Base-by-base conservation (phyloP, 2,888 invertebrate genomes). In the Yponomeuta sedellus region DNA sequence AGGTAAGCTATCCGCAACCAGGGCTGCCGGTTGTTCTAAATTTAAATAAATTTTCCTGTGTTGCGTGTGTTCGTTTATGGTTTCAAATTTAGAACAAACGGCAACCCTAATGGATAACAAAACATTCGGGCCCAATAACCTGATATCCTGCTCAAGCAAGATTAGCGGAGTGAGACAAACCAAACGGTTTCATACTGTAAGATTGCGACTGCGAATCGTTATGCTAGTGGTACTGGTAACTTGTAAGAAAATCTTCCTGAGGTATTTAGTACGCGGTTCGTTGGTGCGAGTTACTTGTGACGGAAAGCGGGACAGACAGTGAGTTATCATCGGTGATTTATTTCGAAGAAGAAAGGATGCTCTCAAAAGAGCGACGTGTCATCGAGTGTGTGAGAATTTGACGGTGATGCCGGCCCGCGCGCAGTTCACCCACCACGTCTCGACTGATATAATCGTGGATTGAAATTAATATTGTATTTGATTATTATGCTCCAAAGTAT, bases 391-490 rank as follows among this genome's bases (percentile, higher is more conserved):
- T 70, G 61, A 62, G 66, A 67, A 66, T 69, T 67, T 67, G 67
- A 78, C 80, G 78, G 74, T 79, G 77, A 66, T 77, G 73, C 77
- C 79, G 73, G 74, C 77, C 73, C 77, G 74, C 80, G 82, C 78
- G 79, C 64, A 64, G 44, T 64, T 52, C 52, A 75, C 75, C 74
- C 78, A 74, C 76, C 77, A 77, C 83, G 83, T 83, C 74, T 75
- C 83, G 82, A 76, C 83, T 81, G 82, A 84, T 85, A 83, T 83
- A 83, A 86, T 85, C 88, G 88, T 85, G 80, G 80, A 83, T 61
- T 34, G 28, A 61, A 61, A 25, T 59, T 59, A 59, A 59, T 59
- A 59, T 20, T 59, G 16, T 52, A 52, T 16, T 52, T 16, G 44
- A 52, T 52, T 52, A 52, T 52, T 52, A 16, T 52, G 44, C 16